Evolutionary conservation across 2,888 invertebrate species (phyloP), one percentile per base, ranked within the genome.

Genomic region (Andrena bicolor): DNA sequence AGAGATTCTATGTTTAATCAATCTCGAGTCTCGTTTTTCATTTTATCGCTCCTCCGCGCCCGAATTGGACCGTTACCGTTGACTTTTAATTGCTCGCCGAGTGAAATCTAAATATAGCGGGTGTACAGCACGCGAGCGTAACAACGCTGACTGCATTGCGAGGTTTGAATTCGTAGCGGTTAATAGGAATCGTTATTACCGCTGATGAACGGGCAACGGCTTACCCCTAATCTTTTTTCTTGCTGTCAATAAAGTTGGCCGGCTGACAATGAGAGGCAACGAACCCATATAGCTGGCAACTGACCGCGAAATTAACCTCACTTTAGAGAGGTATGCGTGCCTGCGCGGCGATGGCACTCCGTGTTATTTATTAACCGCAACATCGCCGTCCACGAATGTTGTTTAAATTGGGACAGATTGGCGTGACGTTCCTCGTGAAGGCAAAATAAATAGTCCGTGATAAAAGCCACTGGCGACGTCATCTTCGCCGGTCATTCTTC

Each of bases 251-350:
- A 88, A 88, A 85, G 81, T 78, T 77, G 83, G 83, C 78, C 74
- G 82, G 73, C 78, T 80, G 84, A 82, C 90, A 86, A 90, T 84
- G 89, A 88, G 87, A 88, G 80, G 66, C 85, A 87, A 89, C 83
- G 87, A 86, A 86, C 79, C 78, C 83, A 76, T 77, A 61, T 74
- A 79, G 81, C 72, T 83, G 89, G 69, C 84, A 82, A 86, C 86
- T 90, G 89, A 89, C 89, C 89, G 83, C 88, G 86, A 88, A 90
- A 90, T 90, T 90, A 85, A 90, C 90, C 90, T 89, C 90, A 90
- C 90, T 90, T 90, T 90, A 90, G 87, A 85, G 86, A 90, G 89
- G 87, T 88, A 90, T 89, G 90, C 90, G 89, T 89, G 82, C 73
- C 51, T 23, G 74, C 73, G 49, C 70, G 20, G 58, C 41, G 69